These are phyloP conservation scores for Crypturellus tataupa DNA, from an alignment of 2,797 vertebrate genomes.

Conservation along the genomic window DNA sequence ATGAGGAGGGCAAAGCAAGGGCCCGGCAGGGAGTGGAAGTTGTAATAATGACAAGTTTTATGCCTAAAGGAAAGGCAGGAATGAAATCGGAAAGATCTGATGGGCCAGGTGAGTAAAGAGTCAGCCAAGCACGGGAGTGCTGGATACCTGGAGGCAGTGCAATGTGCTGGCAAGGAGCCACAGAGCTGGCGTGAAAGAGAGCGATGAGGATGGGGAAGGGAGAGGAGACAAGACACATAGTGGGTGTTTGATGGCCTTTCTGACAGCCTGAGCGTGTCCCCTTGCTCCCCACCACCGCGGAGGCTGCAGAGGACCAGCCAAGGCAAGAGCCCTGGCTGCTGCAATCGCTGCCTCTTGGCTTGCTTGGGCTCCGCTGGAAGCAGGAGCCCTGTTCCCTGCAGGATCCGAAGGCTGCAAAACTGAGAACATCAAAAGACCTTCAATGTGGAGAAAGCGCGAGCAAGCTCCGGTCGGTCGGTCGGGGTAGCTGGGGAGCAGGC, in stretches of 20 bases:
- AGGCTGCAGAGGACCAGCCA: background rate
- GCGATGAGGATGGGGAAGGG: background rate
- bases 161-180: slow-evolving; percentile 51
- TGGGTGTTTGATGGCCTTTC: background rate
- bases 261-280: background rate
- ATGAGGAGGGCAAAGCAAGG: slow-evolving; percentile 36
- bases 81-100: slow-evolving; percentile 48
- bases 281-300: too few relatives aligned
- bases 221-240: background rate
- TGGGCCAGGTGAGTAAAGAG: slow-evolving; percentile 68
- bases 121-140: slow-evolving; percentile 56
- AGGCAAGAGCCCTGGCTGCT: background rate
- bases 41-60: slow-evolving; percentile 50
- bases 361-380: background rate
- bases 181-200: background rate
- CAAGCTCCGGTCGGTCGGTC: background rate
- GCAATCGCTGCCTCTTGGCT: accelerated
- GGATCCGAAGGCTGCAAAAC: background rate
- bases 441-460: background rate
- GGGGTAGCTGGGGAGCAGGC: background rate
- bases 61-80: slow-evolving; percentile 58
- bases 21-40: slow-evolving; percentile 37
- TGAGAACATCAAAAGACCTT: background rate
- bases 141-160: slow-evolving; percentile 36
- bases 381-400: background rate